Conservation (phyloP, 1,140 invertebrate species). For the Caenorhabditis brenneri region DNA sequence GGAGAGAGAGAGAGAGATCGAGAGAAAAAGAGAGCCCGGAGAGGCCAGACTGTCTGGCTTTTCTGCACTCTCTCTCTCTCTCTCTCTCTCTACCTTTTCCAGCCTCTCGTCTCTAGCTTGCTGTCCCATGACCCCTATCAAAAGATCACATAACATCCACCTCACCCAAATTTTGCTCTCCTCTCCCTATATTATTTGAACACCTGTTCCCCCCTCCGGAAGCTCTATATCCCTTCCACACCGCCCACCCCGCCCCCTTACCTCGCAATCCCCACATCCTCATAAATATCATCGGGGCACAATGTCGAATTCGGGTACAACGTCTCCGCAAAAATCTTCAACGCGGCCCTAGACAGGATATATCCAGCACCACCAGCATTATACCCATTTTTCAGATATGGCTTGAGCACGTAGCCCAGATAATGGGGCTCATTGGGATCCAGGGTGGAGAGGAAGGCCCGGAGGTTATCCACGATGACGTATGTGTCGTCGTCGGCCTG, state of each 20-base stretch:
- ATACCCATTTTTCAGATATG: constrained; percentile 43
- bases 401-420: constrained; percentile 49
- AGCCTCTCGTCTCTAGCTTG: too few relatives aligned
- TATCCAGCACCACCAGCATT: constrained; percentile 56
- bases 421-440: constrained; percentile 53
- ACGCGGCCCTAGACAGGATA: constrained; percentile 45
- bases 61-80: too few relatives aligned
- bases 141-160: too few relatives aligned
- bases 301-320: constrained; percentile 37
- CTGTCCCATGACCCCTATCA: too few relatives aligned
- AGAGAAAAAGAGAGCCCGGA: too few relatives aligned
- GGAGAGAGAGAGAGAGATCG: too few relatives aligned
- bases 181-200: neutral
- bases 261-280: constrained; percentile 56
- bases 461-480: constrained; percentile 72
- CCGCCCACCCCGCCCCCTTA: constrained; percentile 18
- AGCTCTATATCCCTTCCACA: neutral
- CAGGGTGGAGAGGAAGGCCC: constrained; percentile 59
- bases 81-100: too few relatives aligned
- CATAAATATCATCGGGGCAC: constrained; percentile 46
- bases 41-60: too few relatives aligned
- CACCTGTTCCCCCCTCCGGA: too few relatives aligned
- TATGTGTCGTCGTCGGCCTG: constrained; percentile 72
- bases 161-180: too few relatives aligned
- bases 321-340: constrained; percentile 44